These are phyloP conservation scores for Tetragonula clypearis DNA, from an alignment of 1,140 invertebrate species.

Conservation along the genomic window DNA sequence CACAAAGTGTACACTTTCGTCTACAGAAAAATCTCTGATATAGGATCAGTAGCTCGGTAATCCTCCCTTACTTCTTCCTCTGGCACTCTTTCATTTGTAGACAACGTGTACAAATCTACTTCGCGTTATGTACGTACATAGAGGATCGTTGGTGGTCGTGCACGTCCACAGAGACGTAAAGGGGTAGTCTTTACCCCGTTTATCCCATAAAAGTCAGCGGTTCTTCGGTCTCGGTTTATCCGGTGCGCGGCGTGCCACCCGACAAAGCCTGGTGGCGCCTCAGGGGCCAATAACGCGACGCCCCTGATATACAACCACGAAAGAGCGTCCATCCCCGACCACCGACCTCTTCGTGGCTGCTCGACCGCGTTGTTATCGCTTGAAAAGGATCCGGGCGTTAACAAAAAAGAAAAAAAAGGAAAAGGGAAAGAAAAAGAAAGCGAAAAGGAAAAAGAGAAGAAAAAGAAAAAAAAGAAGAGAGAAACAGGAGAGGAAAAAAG, in stretches of 20 bases:
- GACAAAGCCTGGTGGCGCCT: slow-evolving; percentile 68
- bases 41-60: neutral
- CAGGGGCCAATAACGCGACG: slow-evolving; percentile 69
- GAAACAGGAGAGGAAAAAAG: neutral
- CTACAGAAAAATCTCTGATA: neutral
- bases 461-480: neutral
- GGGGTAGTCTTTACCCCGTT: slow-evolving; percentile 73
- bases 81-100: slow-evolving; percentile 14
- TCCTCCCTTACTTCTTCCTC: neutral
- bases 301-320: slow-evolving; percentile 68
- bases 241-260: slow-evolving; percentile 60
- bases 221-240: slow-evolving; percentile 76
- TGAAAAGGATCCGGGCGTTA: slow-evolving; percentile 59
- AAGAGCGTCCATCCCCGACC: slow-evolving; percentile 53
- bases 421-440: too few relatives aligned
- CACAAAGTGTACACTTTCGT: neutral
- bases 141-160: neutral
- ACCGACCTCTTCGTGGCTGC: slow-evolving; percentile 56
- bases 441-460: neutral
- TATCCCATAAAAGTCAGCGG: slow-evolving; percentile 77
- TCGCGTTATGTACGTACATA: neutral
- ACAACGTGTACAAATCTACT: slow-evolving; percentile 24
- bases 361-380: slow-evolving; percentile 65
- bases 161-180: slow-evolving; percentile 22
- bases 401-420: slow-evolving; percentile 29